Conservation (phyloP, 2,113 vertebrate genomes). For the Taurulus bubalis region DNA sequence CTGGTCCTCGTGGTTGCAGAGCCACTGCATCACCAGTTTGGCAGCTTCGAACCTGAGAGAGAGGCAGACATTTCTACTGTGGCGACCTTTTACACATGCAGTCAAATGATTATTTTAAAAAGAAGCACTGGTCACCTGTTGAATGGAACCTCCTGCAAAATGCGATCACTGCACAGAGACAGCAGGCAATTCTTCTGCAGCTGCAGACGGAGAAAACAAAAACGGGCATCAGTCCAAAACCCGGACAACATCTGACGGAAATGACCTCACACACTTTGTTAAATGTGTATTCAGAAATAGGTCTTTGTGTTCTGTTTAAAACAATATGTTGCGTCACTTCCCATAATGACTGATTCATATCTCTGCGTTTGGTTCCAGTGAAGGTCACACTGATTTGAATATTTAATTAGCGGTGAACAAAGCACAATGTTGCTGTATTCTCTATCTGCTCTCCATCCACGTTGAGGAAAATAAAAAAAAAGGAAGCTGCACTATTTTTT, state of each 20-base stretch:
- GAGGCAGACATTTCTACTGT: neutral
- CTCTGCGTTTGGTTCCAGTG: neutral
- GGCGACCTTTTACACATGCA: too few species aligned
- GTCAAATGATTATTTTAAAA: neutral
- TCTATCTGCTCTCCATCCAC: neutral
- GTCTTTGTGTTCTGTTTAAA: too few species aligned
- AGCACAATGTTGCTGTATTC: neutral
- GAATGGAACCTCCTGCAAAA: slow-evolving; percentile 98
- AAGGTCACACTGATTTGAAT: neutral
- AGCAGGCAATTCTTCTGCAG: slow-evolving; percentile 99
- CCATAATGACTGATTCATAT: neutral
- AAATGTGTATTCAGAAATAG: neutral
- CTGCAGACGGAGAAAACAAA: slow-evolving; percentile 75
- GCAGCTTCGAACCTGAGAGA: slow-evolving; percentile 95
- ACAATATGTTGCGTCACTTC: neutral
- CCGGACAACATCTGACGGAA: neutral
- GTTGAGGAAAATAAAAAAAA: neutral
- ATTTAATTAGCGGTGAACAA: neutral
- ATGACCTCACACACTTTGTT: too few species aligned
- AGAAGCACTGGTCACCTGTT: slow-evolving; percentile 86
- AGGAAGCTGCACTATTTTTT: neutral
- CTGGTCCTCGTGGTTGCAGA: slow-evolving; percentile 99
- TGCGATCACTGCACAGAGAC: slow-evolving; percentile 98
- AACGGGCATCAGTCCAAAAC: slow-evolving; percentile 16
- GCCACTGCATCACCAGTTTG: slow-evolving; percentile 99